Conservation (phyloP, 2,888 invertebrate genomes). For the Drosophila nigricruria region DNA sequence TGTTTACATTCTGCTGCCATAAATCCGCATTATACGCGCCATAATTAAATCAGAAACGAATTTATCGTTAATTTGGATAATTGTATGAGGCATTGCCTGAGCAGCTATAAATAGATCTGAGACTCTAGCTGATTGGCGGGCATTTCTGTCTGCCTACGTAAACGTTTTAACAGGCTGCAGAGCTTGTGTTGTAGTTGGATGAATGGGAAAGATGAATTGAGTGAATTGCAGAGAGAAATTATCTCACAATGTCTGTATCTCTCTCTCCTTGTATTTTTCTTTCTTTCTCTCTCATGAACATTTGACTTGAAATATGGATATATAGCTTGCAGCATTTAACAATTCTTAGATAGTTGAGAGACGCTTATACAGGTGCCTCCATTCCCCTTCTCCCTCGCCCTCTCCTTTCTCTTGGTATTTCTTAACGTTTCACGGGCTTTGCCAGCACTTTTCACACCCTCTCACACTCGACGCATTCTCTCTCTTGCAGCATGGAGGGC, state of each 20-base stretch:
- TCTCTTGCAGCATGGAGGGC: slow-evolving; percentile 93
- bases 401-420: background rate
- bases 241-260: background rate
- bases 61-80: background rate
- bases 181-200: background rate
- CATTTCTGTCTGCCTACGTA: background rate
- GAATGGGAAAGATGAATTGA: background rate
- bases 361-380: background rate
- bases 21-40: slow-evolving; percentile 3
- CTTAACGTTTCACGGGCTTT: background rate
- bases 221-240: background rate
- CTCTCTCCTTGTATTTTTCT: background rate
- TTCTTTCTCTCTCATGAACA: background rate
- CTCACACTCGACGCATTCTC: background rate
- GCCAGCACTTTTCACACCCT: background rate
- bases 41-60: background rate
- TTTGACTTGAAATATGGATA: no score
- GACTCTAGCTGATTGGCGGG: background rate
- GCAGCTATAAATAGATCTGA: background rate
- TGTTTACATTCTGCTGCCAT: background rate
- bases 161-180: background rate
- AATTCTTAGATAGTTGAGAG: no score
- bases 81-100: no score
- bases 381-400: background rate
- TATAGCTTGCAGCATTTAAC: no score